Evolutionary conservation across 2,113 vertebrate species (phyloP).

Genomic region (Pleuronectes platessa): DNA sequence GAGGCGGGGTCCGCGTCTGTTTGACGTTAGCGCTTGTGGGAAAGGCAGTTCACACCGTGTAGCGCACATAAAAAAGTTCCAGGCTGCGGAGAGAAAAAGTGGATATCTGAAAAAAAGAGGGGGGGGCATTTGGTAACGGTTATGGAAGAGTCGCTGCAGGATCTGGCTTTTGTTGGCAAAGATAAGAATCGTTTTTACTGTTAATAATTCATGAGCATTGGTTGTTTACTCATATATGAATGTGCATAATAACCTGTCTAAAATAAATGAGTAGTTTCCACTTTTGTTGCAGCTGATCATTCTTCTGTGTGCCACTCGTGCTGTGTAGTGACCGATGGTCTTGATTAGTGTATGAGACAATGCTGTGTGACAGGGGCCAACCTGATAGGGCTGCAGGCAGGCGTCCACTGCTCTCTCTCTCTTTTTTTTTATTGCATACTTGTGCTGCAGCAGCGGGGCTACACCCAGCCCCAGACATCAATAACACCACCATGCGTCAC

Average conservation of each 20-base stretch:
- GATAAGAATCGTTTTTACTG: conserved; percentile 21
- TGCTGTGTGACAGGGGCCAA: conserved; percentile 55
- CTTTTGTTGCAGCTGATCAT: conserved; percentile 10
- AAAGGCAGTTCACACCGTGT: conserved; percentile 74
- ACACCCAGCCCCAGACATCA: conserved; percentile 68
- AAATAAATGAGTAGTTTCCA: conserved; percentile 40
- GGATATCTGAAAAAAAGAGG: conserved; percentile 11
- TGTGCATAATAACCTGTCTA: conserved; percentile 12
- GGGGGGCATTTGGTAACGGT: conserved; percentile 63
- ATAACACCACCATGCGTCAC: conserved; percentile 60
- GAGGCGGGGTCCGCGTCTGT: conserved; percentile 70
- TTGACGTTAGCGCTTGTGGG: conserved; percentile 79
- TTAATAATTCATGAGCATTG: conserved; percentile 13
- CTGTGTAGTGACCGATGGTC: conserved; percentile 19
- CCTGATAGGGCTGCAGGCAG: conserved; percentile 53
- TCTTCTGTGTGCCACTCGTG: conserved; percentile 26
- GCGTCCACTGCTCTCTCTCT: conserved; percentile 37
- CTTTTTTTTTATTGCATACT: conserved; percentile 65
- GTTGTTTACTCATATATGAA: conserved; percentile 23
- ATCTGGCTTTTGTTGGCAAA: conserved; percentile 19
- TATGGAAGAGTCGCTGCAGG: conserved; percentile 38
- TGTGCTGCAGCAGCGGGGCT: conserved; percentile 66
- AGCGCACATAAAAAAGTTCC: conserved; percentile 58
- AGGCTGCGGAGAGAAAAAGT: conserved; percentile 49
- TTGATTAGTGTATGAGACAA: conserved; percentile 38